Base-by-base conservation (phyloP, 2,888 invertebrate species). In the Rhimphoctona megacephalus region DNA sequence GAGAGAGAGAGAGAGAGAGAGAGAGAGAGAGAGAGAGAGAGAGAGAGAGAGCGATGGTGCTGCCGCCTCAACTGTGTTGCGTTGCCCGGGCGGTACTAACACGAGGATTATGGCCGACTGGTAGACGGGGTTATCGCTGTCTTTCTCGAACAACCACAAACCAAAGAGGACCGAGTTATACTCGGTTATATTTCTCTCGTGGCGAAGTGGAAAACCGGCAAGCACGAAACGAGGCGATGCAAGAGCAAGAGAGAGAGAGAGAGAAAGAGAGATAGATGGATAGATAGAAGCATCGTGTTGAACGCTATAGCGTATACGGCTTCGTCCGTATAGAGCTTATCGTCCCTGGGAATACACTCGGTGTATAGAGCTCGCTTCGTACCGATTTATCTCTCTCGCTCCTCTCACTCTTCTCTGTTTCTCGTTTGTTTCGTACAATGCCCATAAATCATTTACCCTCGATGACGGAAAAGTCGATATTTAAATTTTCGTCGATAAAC, bases 41-140 rank as follows among this genome's bases (percentile, higher is more conserved):
- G 54, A 7, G n/a, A 22, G 54, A 22, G 81, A 78, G 30, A 33
- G 43, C 64, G 69, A 81, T 74, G 90, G 76, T 82, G 82, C 76
- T 82, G 82, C 82, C 82, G 69, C 76, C 74, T 67, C 22, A 64
- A 74, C 81, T 30, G 43, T 46, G 46, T 30, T 22, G 81, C n/a
- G 73, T 81, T 92, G 91, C 85, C 86, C 86, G 85, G 86, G 83
- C 85, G 78, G 81, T 88, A 87, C 92, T 92, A 82, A 66, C 30
- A 92, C 90, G 91, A 88, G 90, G 92, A 92, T 92, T 92, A 92
- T 92, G 91, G 90, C 90, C 90, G 91, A 89, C 90, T 91, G 89
- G 90, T 89, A 86, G 85, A 77, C 87, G 90, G 89, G 30, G 86
- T 81, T 83, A 77, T 85, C 81, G 66, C 80, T 43, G 67, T 84